Base-by-base conservation (phyloP, 1,140 invertebrate genomes). In the Drosophila parvula region DNA sequence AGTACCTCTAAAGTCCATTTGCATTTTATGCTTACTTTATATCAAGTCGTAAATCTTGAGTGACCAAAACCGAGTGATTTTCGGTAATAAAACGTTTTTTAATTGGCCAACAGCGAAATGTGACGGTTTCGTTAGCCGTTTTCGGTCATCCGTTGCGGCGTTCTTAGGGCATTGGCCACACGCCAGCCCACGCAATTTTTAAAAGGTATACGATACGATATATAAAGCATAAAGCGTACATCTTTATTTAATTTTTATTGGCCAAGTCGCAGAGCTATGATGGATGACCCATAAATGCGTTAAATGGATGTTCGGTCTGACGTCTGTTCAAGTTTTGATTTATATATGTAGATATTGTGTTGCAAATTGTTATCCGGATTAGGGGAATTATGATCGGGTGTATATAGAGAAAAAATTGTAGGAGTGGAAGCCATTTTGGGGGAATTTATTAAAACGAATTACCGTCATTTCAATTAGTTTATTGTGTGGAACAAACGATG, bases 111-210 rank as follows among this genome's bases (percentile, higher is more conserved):
- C 16, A 68, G 30, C 47, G 12, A 69, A 67, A 34, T 28, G 27
- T 44, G 28, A 67, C 30, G 45, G 61, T 38, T 69, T 65, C 44
- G 73, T 68, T 58, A 30, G 34, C 55, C 63, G 43, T 67, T 58
- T 44, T 56, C 51, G 22, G 65, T 36, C 27, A 47, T 57, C 55
- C 61, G 51, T 61, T 62, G 32, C 36, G 41, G n/a, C 57, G 16
- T 38, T 63, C 53, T 48, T 61, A 40, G 79, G 63, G 53, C 79
- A 81, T 81, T 82, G 79, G 79, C 63, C 79, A 78, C 79, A 61
- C 79, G 79, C 74, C 79, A 64, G 47, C 79, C 79, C 73, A 74
- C 79, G 50, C 79, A 59, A 60, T 73, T 76, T 60, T 36, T 62
- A 76, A 43, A 47, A 32, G 48, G 47, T 32, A 53, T 30, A 14